phyloP scores from a whole-genome alignment of 2,888 invertebrate genomes.

The Watsonalla cultraria region DNA sequence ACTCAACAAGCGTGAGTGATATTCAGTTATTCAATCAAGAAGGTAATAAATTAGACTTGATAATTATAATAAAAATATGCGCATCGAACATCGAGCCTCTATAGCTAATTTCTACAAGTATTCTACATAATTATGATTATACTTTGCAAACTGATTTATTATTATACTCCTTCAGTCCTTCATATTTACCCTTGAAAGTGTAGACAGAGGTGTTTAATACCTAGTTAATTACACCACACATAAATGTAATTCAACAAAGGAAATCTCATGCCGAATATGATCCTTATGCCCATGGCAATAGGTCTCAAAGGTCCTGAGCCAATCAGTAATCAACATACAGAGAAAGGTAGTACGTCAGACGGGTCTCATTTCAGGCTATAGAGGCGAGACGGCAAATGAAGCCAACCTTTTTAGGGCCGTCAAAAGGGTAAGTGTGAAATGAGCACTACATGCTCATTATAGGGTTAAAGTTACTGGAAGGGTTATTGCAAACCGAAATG shows the following conservation, averaged over 20 bases:
- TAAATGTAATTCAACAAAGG: background rate
- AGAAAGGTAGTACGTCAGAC: conserved; percentile 39
- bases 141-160: no score
- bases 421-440: conserved; percentile 61
- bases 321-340: conserved; percentile 45
- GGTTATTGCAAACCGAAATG: background rate
- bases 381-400: conserved; percentile 47
- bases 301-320: conserved; percentile 8
- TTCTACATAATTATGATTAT: no score
- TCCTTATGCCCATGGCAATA: background rate
- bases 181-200: no score
- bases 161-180: no score
- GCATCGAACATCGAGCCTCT: no score
- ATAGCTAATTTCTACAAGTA: no score
- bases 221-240: no score
- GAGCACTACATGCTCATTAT: conserved; percentile 41
- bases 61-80: no score
- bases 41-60: no score
- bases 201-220: no score
- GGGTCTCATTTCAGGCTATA: conserved; percentile 40
- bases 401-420: conserved; percentile 57
- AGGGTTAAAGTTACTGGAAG: conserved; percentile 22
- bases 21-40: no score
- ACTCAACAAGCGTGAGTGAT: no score
- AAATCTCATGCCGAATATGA: background rate